These are phyloP conservation scores for Tragulus kanchil DNA, from an alignment of 2,113 vertebrate genomes.

Conservation along the genomic window DNA sequence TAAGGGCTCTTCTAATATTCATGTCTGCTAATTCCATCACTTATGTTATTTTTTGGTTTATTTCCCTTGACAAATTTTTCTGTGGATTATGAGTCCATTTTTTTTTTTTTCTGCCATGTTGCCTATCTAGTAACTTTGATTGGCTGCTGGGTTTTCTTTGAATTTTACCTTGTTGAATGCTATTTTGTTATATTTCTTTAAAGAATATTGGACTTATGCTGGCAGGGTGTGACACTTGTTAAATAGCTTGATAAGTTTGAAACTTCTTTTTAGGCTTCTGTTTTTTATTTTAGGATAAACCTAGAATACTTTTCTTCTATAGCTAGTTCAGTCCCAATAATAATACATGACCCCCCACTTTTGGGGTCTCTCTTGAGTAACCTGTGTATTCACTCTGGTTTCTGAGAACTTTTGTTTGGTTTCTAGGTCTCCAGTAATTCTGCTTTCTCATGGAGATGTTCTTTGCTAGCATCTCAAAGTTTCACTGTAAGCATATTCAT, in stretches of 20 bases:
- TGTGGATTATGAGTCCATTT: neutral
- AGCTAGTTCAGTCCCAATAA: neutral
- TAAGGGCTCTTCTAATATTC: neutral
- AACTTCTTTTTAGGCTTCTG: neutral
- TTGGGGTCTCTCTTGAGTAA: neutral
- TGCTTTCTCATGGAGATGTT: neutral
- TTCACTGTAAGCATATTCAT: neutral
- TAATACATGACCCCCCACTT: neutral
- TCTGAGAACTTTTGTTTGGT: neutral
- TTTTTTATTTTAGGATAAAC: neutral
- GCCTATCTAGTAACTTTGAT: neutral
- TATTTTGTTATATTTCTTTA: constrained; percentile 7
- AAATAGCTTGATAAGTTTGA: neutral
- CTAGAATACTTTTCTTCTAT: neutral
- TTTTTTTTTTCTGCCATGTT: neutral
- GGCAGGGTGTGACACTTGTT: neutral
- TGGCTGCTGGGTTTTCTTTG: neutral
- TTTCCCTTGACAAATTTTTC: neutral
- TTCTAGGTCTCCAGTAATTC: neutral
- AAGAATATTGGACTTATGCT: neutral
- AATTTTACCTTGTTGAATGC: neutral
- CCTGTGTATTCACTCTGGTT: neutral
- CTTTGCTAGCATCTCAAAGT: neutral
- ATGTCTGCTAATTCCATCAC: neutral
- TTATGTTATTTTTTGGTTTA: neutral